Conservation (phyloP, 1,140 invertebrate species). For the Plectrocnemia conspersa region DNA sequence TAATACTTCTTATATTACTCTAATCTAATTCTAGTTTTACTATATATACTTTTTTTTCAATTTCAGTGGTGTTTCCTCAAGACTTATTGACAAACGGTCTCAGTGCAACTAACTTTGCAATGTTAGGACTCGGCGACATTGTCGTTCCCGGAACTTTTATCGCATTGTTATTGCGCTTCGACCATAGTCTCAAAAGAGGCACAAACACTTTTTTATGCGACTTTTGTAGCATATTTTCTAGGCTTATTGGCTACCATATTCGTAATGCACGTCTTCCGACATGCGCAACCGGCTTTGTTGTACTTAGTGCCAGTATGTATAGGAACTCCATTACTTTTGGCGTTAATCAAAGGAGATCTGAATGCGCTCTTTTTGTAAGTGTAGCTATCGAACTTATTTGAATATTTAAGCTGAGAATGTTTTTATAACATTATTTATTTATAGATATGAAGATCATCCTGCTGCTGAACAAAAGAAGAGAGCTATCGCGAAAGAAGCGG, state of each 20-base stretch:
- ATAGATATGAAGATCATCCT: constrained; percentile 64
- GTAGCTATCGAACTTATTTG: constrained; percentile 12
- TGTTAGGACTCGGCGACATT: constrained; percentile 98
- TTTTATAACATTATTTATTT: no score
- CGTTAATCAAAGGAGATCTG: constrained; percentile 86
- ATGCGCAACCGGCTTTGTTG: constrained; percentile 96
- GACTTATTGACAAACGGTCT: constrained; percentile 92
- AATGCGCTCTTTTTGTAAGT: constrained; percentile 87
- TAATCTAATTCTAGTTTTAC: background rate
- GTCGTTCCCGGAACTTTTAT: constrained; percentile 99
- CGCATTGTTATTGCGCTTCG: constrained; percentile 92
- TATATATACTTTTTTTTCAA: constrained; percentile 28
- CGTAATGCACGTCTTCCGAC: constrained; percentile 98
- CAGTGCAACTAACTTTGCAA: constrained; percentile 91
- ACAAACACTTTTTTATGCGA: constrained; percentile 85
- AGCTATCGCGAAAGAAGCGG: constrained; percentile 22
- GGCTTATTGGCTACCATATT: constrained; percentile 92
- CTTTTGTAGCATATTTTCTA: constrained; percentile 89
- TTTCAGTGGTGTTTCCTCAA: constrained; percentile 94
- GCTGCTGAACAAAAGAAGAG: constrained; percentile 45
- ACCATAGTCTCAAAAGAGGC: constrained; percentile 84
- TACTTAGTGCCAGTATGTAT: constrained; percentile 97
- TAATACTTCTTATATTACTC: constrained; percentile 48
- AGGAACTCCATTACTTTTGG: constrained; percentile 79
- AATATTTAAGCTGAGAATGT: constrained; percentile 2